Evolutionary conservation across 1,140 invertebrate species (phyloP), one percentile per base, ranked within the genome.

Genomic region (Calephelis virginiensis): DNA sequence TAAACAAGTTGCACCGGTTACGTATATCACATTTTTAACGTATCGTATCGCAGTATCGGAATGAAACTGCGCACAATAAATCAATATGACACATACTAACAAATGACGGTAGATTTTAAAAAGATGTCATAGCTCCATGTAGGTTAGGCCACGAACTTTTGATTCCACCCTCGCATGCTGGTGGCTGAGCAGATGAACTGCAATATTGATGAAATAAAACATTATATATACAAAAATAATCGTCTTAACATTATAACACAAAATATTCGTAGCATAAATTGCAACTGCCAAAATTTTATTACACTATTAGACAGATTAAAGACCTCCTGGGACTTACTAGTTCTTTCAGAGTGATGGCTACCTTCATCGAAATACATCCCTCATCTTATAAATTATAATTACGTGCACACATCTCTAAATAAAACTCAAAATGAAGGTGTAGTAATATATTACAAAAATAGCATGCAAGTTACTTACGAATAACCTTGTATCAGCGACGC

Each of bases 381-480:
- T 10, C 3, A 53, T 5, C 38, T 63, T 9, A 12, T 9, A 12
- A 43, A 40, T 8, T 63, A 49, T 56, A 50, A 46, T n/a, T 40
- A 40, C 38, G 17, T 17, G n/a, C 13, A n/a, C 11, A 67, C 61
- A 37, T 53, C 61, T 4, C 6, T 40, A 5, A 28, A 63, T 11
- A 53, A 10, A 13, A 10, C 49, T 3, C 67, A 63, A 56, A 72
- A 66, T 40, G 64, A 68, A 64, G 64, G 70, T 11, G 70, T 68
- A 45, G 67, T 66, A 45, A 61, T 64, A 5, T 64, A 63, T 66
- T 68, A 68, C 46, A 68, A 72, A 8, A 64, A 63, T 53, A 8
- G 17, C 38, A 12, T 14, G 40, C 60, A 64, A 17, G 40, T 64
- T 56, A 56, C 8, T 11, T 13, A 13, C 11, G 5, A 10, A 11